phyloP scores from a whole-genome alignment of 2,113 vertebrate species.

The Danio rerio region DNA sequence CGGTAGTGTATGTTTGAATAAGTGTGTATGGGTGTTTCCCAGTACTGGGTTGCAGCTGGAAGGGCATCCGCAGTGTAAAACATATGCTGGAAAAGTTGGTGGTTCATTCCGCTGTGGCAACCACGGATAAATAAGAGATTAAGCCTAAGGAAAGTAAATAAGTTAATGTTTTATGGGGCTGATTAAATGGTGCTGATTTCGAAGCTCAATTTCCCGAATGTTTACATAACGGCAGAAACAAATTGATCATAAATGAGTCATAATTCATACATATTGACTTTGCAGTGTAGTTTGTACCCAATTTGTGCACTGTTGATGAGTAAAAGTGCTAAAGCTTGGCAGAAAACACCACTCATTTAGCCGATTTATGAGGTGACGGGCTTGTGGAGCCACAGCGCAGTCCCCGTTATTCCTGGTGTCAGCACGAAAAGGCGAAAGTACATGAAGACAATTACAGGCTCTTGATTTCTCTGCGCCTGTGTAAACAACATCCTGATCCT shows the following conservation, averaged over 20 bases:
- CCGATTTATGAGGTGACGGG: slow-evolving; percentile 11
- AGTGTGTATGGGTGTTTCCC: too few relatives aligned
- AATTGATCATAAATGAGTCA: neutral
- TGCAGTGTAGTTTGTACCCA: neutral
- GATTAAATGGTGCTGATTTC: too few relatives aligned
- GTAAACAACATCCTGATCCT: neutral
- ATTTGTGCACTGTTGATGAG: neutral
- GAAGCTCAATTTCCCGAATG: too few relatives aligned
- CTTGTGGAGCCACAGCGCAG: neutral
- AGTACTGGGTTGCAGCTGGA: too few relatives aligned
- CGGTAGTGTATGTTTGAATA: too few relatives aligned
- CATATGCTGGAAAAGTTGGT: too few relatives aligned
- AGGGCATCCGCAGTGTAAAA: too few relatives aligned
- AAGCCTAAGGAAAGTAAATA: too few relatives aligned
- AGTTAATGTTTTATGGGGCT: neutral
- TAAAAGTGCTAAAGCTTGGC: neutral
- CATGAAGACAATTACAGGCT: neutral
- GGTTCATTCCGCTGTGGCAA: too few relatives aligned
- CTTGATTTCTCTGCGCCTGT: neutral
- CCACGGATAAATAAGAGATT: too few relatives aligned
- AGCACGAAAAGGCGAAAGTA: neutral
- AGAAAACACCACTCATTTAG: neutral
- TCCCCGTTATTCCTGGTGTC: neutral
- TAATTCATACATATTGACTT: neutral
- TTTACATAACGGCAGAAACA: neutral